A percentile compares a stretch with the other conserved stretches of the same genome.
phyloP scores from a whole-genome alignment of 64 coral and sea anemone genomes.

The Stylophora pistillata region DNA sequence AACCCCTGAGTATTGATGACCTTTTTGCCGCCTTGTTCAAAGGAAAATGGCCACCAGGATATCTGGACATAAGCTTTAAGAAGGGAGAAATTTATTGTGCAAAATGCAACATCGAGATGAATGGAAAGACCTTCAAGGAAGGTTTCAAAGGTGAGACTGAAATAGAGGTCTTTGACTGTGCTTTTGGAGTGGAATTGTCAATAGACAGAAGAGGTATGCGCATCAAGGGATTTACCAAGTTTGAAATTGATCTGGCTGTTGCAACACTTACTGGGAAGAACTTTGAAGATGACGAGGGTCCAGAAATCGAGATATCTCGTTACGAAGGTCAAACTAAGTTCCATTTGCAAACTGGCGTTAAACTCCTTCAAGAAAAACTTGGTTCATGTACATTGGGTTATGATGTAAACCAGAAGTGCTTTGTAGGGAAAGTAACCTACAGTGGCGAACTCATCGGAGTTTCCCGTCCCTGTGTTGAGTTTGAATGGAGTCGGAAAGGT shows the following conservation, averaged over 20 bases:
- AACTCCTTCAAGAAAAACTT: conserved; percentile 20
- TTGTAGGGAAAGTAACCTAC: conserved; percentile 1
- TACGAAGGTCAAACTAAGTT: conserved; percentile 6
- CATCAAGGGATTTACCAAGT: conserved; percentile 6
- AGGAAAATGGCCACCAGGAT: conserved; percentile 3
- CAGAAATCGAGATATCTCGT: conserved; percentile 21
- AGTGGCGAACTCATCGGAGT: neutral
- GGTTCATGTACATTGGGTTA: conserved; percentile 13
- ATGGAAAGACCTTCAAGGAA: neutral
- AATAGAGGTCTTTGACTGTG: neutral
- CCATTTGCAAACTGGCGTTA: conserved; percentile 6
- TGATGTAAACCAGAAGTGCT: neutral
- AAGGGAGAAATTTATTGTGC: conserved; percentile 8
- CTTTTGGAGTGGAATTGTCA: conserved; percentile 4
- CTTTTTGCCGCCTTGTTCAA: conserved; percentile 4
- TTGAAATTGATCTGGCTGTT: conserved; percentile 28
- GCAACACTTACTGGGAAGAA: neutral
- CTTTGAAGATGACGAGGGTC: neutral
- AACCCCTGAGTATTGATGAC: conserved; percentile 22
- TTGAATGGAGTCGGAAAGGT: conserved; percentile 13
- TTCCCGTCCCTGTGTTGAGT: neutral
- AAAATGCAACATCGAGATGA: neutral
- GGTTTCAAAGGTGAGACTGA: conserved; percentile 22
- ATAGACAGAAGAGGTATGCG: neutral
- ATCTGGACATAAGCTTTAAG: conserved; percentile 28